A percentile compares a stretch with the other conserved stretches of the same genome.
Evolutionary conservation across 2,113 vertebrate genomes (phyloP).

Genomic region (Neolamprologus caudopunctatus): DNA sequence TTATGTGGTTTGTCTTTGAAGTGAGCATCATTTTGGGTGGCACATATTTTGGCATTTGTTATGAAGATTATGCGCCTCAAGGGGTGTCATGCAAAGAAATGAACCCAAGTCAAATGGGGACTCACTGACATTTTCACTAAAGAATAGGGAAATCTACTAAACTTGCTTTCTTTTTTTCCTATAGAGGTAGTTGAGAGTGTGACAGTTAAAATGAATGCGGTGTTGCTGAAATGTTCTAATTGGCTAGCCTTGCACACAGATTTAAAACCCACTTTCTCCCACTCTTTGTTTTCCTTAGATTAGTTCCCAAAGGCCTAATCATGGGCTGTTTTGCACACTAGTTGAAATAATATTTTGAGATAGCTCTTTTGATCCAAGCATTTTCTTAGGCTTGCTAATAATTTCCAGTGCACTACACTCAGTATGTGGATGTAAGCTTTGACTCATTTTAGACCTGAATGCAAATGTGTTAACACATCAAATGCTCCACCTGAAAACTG

Average conservation of each 20-base stretch:
- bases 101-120: constrained; percentile 9
- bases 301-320: neutral
- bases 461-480: neutral
- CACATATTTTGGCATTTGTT: constrained; percentile 14
- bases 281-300: neutral
- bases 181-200: neutral
- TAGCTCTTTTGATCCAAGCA: neutral
- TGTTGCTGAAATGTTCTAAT: neutral
- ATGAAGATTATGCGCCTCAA: constrained; percentile 14
- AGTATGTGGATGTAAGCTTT: neutral
- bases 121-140: neutral
- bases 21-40: constrained; percentile 2
- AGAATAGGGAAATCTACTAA: neutral
- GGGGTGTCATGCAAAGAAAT: neutral
- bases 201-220: neutral
- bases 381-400: neutral
- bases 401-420: neutral
- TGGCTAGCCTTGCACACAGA: neutral
- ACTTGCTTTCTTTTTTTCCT: neutral
- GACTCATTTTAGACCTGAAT: neutral
- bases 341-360: neutral
- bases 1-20: constrained; percentile 36
- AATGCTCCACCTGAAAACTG: neutral
- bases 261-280: neutral
- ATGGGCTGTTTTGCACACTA: neutral